These are phyloP conservation scores for Druon quercuslanigerum DNA, from an alignment of 1,140 invertebrate genomes.

Conservation along the genomic window DNA sequence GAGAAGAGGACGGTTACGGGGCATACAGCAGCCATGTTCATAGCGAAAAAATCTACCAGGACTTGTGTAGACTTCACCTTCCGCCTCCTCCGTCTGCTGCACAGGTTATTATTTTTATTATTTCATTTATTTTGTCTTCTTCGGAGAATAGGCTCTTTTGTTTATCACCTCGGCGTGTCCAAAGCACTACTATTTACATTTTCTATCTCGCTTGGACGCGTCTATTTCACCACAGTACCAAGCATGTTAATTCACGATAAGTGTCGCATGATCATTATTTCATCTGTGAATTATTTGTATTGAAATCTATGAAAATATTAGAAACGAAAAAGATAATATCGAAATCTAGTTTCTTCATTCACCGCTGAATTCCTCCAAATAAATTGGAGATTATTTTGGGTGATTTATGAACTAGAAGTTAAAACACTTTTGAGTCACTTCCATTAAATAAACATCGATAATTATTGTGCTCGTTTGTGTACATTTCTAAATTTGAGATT, in stretches of 20 bases:
- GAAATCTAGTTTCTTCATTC: too few relatives aligned
- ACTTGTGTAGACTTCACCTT: conserved; percentile 82
- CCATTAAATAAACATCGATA: not conserved
- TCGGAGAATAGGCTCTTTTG: conserved; percentile 36
- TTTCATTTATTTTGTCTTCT: conserved; percentile 43
- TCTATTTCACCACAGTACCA: conserved; percentile 22
- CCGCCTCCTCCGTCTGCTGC: conserved; percentile 69
- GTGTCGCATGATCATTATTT: conserved; percentile 42
- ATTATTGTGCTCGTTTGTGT: not conserved
- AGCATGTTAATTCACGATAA: conserved; percentile 65
- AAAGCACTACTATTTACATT: not conserved
- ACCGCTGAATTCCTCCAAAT: too few relatives aligned
- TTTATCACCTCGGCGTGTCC: not conserved
- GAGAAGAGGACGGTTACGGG: conserved; percentile 79
- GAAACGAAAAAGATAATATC: too few relatives aligned
- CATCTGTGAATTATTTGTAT: not conserved
- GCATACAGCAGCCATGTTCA: conserved; percentile 81
- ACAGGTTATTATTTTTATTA: conserved; percentile 68
- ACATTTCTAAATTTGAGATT: conserved; percentile 1
- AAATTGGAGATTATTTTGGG: too few relatives aligned
- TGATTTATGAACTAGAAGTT: too few relatives aligned
- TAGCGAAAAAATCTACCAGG: conserved; percentile 89
- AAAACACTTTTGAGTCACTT: too few relatives aligned
- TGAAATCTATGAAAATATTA: too few relatives aligned
- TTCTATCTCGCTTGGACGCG: not conserved